These are phyloP conservation scores for Amphilophus citrinellus DNA, from an alignment of 2,113 vertebrate species.

Conservation along the genomic window DNA sequence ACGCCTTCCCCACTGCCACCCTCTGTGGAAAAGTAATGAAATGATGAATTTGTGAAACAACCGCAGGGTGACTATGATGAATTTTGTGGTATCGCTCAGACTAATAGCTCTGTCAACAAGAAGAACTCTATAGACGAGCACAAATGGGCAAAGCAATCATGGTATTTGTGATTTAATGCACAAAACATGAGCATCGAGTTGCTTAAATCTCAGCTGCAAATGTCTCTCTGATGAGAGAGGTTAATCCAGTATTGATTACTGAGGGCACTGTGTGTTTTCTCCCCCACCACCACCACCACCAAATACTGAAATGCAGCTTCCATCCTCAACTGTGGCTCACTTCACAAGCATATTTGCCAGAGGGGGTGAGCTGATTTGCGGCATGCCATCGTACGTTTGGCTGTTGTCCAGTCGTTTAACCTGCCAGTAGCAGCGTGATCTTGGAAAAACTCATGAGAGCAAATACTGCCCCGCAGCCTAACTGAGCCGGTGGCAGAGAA, in stretches of 20 bases:
- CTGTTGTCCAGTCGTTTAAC: slow-evolving; percentile 57
- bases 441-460: slow-evolving; percentile 51
- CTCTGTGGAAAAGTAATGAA: slow-evolving; percentile 73
- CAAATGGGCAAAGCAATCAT: slow-evolving; percentile 71
- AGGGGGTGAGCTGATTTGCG: slow-evolving; percentile 41
- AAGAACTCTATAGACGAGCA: slow-evolving; percentile 66
- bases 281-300: too few relatives aligned
- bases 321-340: background rate
- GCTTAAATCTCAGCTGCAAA: slow-evolving; percentile 42
- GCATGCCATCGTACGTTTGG: slow-evolving; percentile 33
- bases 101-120: slow-evolving; percentile 76
- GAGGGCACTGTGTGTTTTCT: background rate
- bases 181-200: slow-evolving; percentile 57
- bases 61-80: slow-evolving; percentile 76
- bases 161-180: slow-evolving; percentile 75
- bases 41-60: slow-evolving; percentile 77
- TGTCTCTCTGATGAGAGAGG: slow-evolving; percentile 61
- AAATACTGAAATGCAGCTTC: slow-evolving; percentile 33
- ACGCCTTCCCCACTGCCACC: slow-evolving; percentile 5
- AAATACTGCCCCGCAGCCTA: slow-evolving; percentile 36
- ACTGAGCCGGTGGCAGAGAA: slow-evolving; percentile 34
- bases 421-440: slow-evolving; percentile 43
- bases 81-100: slow-evolving; percentile 76
- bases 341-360: slow-evolving; percentile 17
- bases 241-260: slow-evolving; percentile 68